phyloP scores from a whole-genome alignment of 2,113 vertebrate species.

The Cochlearius cochlearius region DNA sequence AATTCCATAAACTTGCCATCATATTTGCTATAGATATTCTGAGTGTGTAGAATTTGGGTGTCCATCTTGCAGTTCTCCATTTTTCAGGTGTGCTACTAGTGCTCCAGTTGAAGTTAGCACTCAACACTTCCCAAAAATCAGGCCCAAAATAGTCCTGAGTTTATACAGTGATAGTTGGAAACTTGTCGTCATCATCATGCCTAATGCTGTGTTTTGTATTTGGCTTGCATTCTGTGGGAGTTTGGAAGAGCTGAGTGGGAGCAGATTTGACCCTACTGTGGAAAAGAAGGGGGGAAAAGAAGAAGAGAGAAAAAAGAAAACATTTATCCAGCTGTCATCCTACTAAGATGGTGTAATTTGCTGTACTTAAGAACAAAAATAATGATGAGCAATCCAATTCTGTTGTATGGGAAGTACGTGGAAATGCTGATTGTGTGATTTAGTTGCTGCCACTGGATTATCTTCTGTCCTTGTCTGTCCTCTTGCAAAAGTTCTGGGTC shows the following conservation, averaged over 20 bases:
- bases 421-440: not conserved
- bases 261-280: not conserved
- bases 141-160: not conserved
- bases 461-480: not conserved
- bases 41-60: not conserved
- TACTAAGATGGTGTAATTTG: not conserved
- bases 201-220: not conserved
- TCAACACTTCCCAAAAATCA: not conserved
- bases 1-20: not conserved
- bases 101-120: not conserved
- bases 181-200: not conserved
- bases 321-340: conserved; percentile 15
- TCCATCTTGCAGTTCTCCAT: not conserved
- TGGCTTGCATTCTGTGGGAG: not conserved
- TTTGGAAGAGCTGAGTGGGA: not conserved
- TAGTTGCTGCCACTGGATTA: not conserved
- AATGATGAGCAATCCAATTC: not conserved
- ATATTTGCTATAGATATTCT: not conserved
- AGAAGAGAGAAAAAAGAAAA: not conserved
- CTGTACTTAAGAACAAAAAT: not conserved
- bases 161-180: not conserved
- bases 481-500: not conserved
- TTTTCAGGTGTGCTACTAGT: not conserved
- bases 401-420: not conserved
- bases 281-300: not conserved